phyloP scores from a whole-genome alignment of 2,113 vertebrate species.

The Bambusicola thoracicus region DNA sequence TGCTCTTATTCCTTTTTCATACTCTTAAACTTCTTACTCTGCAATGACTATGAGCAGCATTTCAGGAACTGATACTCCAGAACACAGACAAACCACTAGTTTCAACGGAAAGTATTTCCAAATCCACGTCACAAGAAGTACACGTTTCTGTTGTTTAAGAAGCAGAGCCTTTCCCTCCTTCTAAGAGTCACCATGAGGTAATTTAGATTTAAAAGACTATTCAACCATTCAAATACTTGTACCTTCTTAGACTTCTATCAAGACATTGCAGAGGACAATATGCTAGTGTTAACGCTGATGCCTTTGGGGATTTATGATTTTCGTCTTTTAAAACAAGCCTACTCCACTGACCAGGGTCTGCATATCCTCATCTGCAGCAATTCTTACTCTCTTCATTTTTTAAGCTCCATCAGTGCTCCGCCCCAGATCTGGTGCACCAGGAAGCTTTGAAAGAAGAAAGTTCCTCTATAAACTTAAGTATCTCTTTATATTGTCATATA shows the following conservation, averaged over 20 bases:
- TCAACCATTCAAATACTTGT: neutral
- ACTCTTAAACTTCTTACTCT: slow-evolving; percentile 64
- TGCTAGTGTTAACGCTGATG: neutral
- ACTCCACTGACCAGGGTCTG: slow-evolving; percentile 74
- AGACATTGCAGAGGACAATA: neutral
- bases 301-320: slow-evolving; percentile 69
- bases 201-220: neutral
- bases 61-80: slow-evolving; percentile 35
- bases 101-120: slow-evolving; percentile 75
- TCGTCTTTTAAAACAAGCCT: slow-evolving; percentile 82
- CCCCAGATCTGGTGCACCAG: slow-evolving; percentile 82
- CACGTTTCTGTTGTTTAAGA: slow-evolving; percentile 79
- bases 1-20: neutral
- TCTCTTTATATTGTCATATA: slow-evolving; percentile 84
- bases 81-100: slow-evolving; percentile 77
- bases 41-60: slow-evolving; percentile 65
- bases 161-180: slow-evolving; percentile 78
- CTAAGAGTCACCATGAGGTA: neutral
- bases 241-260: slow-evolving; percentile 33
- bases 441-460: slow-evolving; percentile 78
- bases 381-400: slow-evolving; percentile 74
- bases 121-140: slow-evolving; percentile 77
- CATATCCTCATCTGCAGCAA: rapidly evolving
- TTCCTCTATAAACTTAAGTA: slow-evolving; percentile 86
- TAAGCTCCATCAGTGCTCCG: slow-evolving; percentile 85